Percentiles rank a stretch among this genome's conserved stretches.
These are phyloP conservation scores for Drosophila guanche DNA, from an alignment of 1,140 invertebrate species.

Conservation along the genomic window DNA sequence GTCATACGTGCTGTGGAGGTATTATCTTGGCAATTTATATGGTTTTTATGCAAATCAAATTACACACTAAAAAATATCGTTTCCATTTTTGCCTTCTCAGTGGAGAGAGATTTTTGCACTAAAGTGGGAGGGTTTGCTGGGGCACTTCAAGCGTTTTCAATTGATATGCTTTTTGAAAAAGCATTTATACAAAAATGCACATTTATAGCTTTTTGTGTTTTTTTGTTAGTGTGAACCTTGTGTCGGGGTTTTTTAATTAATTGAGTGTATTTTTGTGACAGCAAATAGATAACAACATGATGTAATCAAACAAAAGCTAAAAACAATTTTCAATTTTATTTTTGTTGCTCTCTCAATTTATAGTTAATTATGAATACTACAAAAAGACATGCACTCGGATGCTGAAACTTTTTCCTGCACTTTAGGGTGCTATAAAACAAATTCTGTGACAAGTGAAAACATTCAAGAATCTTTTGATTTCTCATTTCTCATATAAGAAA, in stretches of 20 bases:
- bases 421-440: conserved; percentile 10
- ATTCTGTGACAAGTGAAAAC: conserved; percentile 18
- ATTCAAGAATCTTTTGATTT: conserved; percentile 50
- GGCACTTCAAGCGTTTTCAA: conserved; percentile 28
- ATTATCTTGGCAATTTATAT: conserved; percentile 75
- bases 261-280: conserved; percentile 67
- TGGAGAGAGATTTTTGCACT: too few relatives aligned
- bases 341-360: neutral
- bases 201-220: conserved; percentile 9
- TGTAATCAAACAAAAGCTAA: conserved; percentile 13
- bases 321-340: neutral
- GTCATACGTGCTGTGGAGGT: conserved; percentile 41
- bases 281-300: conserved; percentile 22
- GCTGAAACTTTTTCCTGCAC: neutral
- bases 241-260: conserved; percentile 57
- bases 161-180: conserved; percentile 54
- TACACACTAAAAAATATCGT: conserved; percentile 46
- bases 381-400: too few relatives aligned
- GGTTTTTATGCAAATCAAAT: conserved; percentile 76
- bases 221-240: conserved; percentile 6
- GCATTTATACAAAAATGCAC: conserved; percentile 30
- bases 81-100: conserved; percentile 15
- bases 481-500: conserved; percentile 38
- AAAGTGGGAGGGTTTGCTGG: too few relatives aligned
- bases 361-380: too few relatives aligned